Evolutionary conservation across 2,113 vertebrate species (phyloP).

Genomic region (Brachyhypopomus gauderio): DNA sequence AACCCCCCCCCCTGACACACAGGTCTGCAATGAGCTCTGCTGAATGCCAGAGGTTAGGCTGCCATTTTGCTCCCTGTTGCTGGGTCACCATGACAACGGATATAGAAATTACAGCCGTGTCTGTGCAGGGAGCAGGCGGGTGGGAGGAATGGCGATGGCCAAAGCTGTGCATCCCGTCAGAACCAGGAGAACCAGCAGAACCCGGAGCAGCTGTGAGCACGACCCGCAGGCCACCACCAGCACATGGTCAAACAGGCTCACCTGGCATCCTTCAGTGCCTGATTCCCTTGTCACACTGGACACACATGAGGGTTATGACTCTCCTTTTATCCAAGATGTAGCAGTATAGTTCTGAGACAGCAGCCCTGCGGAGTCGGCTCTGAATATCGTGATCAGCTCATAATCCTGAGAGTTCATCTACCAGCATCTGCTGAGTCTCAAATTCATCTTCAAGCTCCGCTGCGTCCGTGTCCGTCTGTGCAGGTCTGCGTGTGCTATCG

Average conservation of each 20-base stretch:
- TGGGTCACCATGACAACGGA: constrained; percentile 98
- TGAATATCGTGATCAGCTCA: not conserved
- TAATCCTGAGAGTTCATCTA: too few species aligned
- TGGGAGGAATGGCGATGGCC: constrained; percentile 86
- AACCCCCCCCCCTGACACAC: constrained; percentile 66
- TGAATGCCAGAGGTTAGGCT: constrained; percentile 91
- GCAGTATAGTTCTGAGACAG: not conserved
- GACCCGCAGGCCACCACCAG: too few species aligned
- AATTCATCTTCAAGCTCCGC: too few species aligned
- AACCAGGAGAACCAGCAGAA: too few species aligned
- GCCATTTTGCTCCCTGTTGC: constrained; percentile 89
- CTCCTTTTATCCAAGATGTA: not conserved
- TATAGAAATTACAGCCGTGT: constrained; percentile 99
- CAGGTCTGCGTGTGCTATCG: too few species aligned
- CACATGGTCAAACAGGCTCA: too few species aligned
- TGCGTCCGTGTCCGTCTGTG: too few species aligned
- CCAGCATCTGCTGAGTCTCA: too few species aligned
- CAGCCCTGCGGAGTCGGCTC: too few species aligned
- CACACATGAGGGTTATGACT: not conserved
- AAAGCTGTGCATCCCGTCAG: too few species aligned
- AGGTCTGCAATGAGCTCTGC: constrained; percentile 81
- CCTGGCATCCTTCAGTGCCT: too few species aligned
- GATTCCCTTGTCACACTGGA: not conserved
- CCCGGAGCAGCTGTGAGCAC: too few species aligned
- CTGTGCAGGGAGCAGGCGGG: constrained; percentile 75